Conservation (phyloP, 2,888 invertebrate species). For the Polia nebulosa region DNA sequence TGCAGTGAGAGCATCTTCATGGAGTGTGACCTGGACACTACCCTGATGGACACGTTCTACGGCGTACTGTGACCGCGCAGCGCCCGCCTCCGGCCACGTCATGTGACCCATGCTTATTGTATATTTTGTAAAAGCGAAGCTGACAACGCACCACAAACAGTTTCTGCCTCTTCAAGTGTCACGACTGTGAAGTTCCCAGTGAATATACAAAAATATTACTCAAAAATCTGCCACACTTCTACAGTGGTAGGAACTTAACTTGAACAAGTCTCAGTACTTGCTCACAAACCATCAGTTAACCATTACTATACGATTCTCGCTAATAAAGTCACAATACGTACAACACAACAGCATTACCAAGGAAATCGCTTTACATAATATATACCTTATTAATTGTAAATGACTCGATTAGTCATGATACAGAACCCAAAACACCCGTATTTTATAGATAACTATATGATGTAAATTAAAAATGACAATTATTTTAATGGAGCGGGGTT, state of each 20-base stretch:
- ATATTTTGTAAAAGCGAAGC: constrained; percentile 71
- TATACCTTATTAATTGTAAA: constrained; percentile 77
- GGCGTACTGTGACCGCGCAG: constrained; percentile 82
- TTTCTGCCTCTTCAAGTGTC: constrained; percentile 48
- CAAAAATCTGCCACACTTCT: constrained; percentile 44
- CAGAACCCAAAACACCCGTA: constrained; percentile 76
- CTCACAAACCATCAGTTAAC: constrained; percentile 73
- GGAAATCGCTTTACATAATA: constrained; percentile 86
- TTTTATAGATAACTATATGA: constrained; percentile 76
- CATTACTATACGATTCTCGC: constrained; percentile 72
- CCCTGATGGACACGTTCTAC: constrained; percentile 88
- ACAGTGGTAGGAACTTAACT: constrained; percentile 25
- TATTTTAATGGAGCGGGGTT: constrained; percentile 71
- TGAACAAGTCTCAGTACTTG: constrained; percentile 39
- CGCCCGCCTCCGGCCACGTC: constrained; percentile 30
- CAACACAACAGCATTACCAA: constrained; percentile 85
- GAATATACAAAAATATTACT: constrained; percentile 54
- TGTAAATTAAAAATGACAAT: constrained; percentile 78
- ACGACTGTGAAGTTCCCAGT: constrained; percentile 35
- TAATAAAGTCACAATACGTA: constrained; percentile 71
- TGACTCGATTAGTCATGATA: constrained; percentile 76
- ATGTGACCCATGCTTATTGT: constrained; percentile 53
- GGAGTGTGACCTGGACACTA: constrained; percentile 87
- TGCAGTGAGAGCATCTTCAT: constrained; percentile 87
- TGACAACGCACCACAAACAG: constrained; percentile 51